Evolutionary conservation across 2,113 vertebrate species (phyloP).

Genomic region (Lasiurus borealis): DNA sequence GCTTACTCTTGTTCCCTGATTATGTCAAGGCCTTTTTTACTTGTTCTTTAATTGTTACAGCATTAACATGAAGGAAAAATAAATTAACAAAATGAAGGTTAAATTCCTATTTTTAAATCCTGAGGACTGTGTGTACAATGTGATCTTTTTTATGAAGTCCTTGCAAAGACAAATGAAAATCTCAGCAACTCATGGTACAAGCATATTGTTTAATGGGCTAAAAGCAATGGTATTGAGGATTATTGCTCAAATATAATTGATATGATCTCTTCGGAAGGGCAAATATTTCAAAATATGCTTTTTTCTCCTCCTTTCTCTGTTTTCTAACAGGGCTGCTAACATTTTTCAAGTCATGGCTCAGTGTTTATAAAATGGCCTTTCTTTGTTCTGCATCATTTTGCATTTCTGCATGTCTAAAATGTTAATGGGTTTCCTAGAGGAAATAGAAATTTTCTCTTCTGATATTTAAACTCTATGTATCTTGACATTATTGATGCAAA

Average conservation of each 20-base stretch:
- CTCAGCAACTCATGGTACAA: neutral
- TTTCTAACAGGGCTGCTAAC: neutral
- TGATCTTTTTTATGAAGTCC: neutral
- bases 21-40: neutral
- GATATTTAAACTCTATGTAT: neutral
- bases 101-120: neutral
- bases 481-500: neutral
- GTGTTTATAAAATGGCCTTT: neutral
- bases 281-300: neutral
- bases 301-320: neutral
- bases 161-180: neutral
- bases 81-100: neutral
- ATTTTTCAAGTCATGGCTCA: constrained; percentile 3
- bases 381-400: constrained; percentile 16
- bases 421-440: neutral
- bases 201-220: neutral
- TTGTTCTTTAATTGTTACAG: neutral
- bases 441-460: neutral
- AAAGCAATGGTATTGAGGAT: neutral
- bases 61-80: neutral
- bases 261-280: neutral
- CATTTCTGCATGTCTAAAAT: neutral
- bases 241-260: neutral
- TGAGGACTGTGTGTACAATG: neutral
- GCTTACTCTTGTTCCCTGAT: neutral